Conservation (phyloP, 2,797 vertebrate species). For the Hyperoplus immaculatus region DNA sequence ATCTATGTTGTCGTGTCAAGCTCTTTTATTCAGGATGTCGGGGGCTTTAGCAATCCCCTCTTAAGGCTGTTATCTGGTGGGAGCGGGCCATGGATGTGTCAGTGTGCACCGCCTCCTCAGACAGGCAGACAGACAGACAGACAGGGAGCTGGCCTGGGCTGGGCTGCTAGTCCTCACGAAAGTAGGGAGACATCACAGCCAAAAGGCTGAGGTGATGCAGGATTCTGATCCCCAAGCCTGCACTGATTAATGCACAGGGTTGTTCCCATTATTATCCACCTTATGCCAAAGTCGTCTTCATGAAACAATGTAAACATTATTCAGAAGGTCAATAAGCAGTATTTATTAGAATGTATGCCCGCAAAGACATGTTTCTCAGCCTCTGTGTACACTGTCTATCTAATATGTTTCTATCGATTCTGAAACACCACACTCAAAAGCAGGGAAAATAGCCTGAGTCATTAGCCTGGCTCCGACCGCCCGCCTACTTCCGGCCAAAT, state of each 20-base stretch:
- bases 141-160: slow-evolving; percentile 3
- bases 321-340: too few relatives aligned
- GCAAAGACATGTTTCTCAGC: too few relatives aligned
- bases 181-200: slow-evolving; percentile 33
- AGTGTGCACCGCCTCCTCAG: slow-evolving; percentile 60
- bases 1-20: slow-evolving; percentile 61
- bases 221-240: not conserved
- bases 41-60: slow-evolving; percentile 49
- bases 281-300: too few relatives aligned
- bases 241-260: too few relatives aligned
- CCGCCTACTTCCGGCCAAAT: too few relatives aligned
- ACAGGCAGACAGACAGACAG: slow-evolving; percentile 15
- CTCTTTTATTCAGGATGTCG: slow-evolving; percentile 66
- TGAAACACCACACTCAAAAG: not conserved
- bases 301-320: too few relatives aligned
- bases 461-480: too few relatives aligned
- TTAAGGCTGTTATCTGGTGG: slow-evolving; percentile 69
- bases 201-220: slow-evolving; percentile 34
- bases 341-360: too few relatives aligned
- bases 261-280: too few relatives aligned
- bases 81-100: slow-evolving; percentile 60
- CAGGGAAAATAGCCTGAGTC: not conserved
- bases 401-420: not conserved
- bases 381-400: too few relatives aligned
- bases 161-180: slow-evolving; percentile 33